A percentile compares a stretch with the other conserved stretches of the same genome.
Conservation (phyloP, 2,888 invertebrate genomes). For the Polyommatus icarus region DNA sequence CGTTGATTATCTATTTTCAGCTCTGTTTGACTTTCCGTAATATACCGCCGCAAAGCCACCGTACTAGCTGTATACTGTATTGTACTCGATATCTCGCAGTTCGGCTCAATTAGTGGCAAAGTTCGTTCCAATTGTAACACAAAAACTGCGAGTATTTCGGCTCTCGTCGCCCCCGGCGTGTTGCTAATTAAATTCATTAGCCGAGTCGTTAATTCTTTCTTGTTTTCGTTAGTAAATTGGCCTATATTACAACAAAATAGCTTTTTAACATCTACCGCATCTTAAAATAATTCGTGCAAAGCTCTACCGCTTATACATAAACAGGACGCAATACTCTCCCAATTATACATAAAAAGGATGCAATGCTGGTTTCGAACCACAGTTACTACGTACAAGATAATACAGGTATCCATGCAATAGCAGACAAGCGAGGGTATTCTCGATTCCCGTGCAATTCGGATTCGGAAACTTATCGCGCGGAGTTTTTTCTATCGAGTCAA, state of each 20-base stretch:
- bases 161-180: background rate
- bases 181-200: constrained; percentile 1
- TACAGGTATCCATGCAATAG: no score
- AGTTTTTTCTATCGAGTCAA: background rate
- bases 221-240: background rate
- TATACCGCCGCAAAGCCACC: background rate
- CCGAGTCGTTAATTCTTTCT: background rate
- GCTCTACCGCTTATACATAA: background rate
- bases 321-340: background rate
- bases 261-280: background rate
- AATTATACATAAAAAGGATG: no score
- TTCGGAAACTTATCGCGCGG: background rate
- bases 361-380: no score
- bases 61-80: background rate
- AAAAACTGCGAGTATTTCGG: background rate
- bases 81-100: background rate
- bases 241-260: background rate
- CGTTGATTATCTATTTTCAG: background rate
- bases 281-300: background rate
- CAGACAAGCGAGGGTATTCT: background rate
- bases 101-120: background rate
- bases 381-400: no score
- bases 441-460: background rate
- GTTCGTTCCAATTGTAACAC: background rate
- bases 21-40: background rate